Percentiles rank a stretch among this genome's conserved stretches.
These are phyloP conservation scores for Stercorarius parasiticus DNA, from an alignment of 2,113 vertebrate genomes.

Conservation along the genomic window DNA sequence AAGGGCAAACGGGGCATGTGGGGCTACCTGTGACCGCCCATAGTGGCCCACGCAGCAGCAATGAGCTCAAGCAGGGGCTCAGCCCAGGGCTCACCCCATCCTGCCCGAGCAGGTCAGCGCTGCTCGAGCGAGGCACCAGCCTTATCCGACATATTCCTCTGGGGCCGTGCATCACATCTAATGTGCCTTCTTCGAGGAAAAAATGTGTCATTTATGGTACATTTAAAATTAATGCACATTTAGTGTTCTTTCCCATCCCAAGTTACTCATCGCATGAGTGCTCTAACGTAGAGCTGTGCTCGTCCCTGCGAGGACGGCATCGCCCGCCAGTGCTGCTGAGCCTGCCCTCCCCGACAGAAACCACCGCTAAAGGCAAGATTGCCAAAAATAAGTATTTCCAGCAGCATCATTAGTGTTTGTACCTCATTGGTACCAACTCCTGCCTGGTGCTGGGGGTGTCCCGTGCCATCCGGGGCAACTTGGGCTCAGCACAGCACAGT, in stretches of 20 bases:
- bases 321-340: accelerated
- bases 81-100: accelerated
- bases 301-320: accelerated
- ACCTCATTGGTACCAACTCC: neutral
- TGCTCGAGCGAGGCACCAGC: neutral
- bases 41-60: accelerated
- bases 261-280: accelerated
- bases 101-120: neutral
- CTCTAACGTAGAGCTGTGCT: accelerated
- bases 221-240: neutral
- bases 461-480: accelerated
- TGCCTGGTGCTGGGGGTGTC: neutral
- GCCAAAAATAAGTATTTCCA: neutral
- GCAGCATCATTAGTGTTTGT: accelerated
- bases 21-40: accelerated
- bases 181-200: neutral
- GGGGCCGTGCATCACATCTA: neutral
- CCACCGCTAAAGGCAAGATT: neutral
- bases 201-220: neutral
- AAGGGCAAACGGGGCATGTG: neutral
- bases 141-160: accelerated
- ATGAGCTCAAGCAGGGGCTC: accelerated
- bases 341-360: neutral
- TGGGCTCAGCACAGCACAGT: neutral
- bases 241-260: neutral